Conservation (phyloP, 2,888 invertebrate genomes). For the Macropis europaea region DNA sequence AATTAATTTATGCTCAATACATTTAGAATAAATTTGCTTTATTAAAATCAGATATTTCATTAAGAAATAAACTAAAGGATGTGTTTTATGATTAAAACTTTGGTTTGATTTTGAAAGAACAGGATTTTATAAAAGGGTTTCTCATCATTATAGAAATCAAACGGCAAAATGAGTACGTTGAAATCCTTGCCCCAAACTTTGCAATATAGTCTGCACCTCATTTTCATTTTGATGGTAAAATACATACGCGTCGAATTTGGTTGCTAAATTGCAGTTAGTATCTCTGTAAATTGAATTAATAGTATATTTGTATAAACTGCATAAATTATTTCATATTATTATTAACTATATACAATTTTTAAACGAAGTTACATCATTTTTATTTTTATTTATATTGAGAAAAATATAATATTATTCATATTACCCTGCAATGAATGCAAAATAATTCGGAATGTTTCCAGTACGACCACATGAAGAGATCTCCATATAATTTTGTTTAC, state of each 20-base stretch:
- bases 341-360: not conserved
- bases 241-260: slow-evolving; percentile 80
- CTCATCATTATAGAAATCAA: slow-evolving; percentile 57
- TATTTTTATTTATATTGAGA: not conserved
- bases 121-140: not conserved
- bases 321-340: too few relatives aligned
- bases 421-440: slow-evolving; percentile 85
- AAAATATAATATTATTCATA: not conserved
- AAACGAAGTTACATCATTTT: not conserved
- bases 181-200: slow-evolving; percentile 82
- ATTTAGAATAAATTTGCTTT: slow-evolving; percentile 2
- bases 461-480: slow-evolving; percentile 85
- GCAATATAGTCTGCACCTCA: slow-evolving; percentile 80
- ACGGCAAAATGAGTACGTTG: slow-evolving; percentile 82
- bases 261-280: slow-evolving; percentile 80
- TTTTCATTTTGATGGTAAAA: slow-evolving; percentile 79
- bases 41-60: not conserved
- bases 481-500: slow-evolving; percentile 84
- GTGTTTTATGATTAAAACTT: not conserved
- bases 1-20: not conserved
- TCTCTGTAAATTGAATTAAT: slow-evolving; percentile 75
- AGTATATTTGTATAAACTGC: not conserved
- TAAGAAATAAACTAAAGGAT: slow-evolving; percentile 2
- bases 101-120: not conserved
- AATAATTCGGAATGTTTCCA: slow-evolving; percentile 81